phyloP scores from a whole-genome alignment of 2,888 invertebrate genomes.

The Agonopterix alstromeriana region DNA sequence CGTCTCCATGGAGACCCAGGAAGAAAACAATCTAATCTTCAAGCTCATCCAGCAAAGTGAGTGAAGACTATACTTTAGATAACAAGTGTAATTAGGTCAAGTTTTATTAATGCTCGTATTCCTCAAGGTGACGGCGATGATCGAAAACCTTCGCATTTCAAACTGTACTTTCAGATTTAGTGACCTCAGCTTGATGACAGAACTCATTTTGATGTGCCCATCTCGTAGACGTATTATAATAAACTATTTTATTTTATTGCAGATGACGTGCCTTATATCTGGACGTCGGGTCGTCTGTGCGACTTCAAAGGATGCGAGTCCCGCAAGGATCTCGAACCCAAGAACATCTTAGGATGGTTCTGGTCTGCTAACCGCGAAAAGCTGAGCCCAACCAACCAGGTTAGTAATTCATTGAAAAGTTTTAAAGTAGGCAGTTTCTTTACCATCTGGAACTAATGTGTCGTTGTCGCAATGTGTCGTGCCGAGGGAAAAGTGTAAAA shows the following conservation, averaged over 20 bases:
- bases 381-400: slow-evolving; percentile 88
- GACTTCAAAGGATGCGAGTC: slow-evolving; percentile 96
- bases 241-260: slow-evolving; percentile 18
- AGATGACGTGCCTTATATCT: slow-evolving; percentile 94
- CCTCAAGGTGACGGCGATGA: neutral
- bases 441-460: neutral
- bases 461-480: neutral
- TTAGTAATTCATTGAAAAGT: slow-evolving; percentile 15
- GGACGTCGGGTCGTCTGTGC: slow-evolving; percentile 94
- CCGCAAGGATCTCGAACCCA: slow-evolving; percentile 90
- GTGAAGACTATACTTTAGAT: slow-evolving; percentile 23
- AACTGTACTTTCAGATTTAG: neutral
- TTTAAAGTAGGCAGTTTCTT: neutral
- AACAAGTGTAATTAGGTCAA: too few relatives aligned
- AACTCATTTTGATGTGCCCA: neutral
- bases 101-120: too few relatives aligned
- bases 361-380: slow-evolving; percentile 94
- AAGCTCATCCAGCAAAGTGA: slow-evolving; percentile 90
- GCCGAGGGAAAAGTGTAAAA: neutral
- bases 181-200: neutral
- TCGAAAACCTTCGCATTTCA: neutral
- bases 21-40: slow-evolving; percentile 93
- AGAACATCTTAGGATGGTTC: slow-evolving; percentile 92
- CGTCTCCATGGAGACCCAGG: slow-evolving; percentile 91
- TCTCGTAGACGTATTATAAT: neutral